Conservation (phyloP, 2,888 invertebrate species). For the Sphaeridia pumilis region DNA sequence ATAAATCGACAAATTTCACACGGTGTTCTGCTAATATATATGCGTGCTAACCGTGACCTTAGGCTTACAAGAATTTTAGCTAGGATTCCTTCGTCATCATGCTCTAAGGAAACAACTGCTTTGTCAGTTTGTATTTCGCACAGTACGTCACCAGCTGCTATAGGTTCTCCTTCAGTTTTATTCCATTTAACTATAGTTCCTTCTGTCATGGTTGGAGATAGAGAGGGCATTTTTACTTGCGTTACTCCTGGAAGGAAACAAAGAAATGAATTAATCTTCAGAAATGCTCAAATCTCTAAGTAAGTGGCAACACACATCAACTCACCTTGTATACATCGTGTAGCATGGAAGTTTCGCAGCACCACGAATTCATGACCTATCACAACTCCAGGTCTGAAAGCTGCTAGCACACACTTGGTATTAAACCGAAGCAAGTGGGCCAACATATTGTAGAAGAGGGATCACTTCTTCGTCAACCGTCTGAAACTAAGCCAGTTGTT, state of each 20-base stretch:
- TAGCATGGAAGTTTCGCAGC: not conserved
- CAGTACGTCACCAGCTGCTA: conserved; percentile 49
- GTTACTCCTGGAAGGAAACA: conserved; percentile 10
- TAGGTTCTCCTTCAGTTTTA: conserved; percentile 47
- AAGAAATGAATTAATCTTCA: too few species aligned
- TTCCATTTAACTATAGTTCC: conserved; percentile 50
- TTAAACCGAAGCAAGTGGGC: too few species aligned
- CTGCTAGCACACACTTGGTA: too few species aligned
- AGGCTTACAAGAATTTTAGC: conserved; percentile 50
- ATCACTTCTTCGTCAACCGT: too few species aligned
- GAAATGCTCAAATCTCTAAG: not conserved
- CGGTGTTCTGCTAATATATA: not conserved
- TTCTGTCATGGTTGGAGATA: conserved; percentile 53
- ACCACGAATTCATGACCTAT: too few species aligned
- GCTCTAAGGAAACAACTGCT: conserved; percentile 50
- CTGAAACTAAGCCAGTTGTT: too few species aligned
- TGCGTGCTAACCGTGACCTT: not conserved
- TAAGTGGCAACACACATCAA: not conserved
- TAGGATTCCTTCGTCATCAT: conserved; percentile 50
- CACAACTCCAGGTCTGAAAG: too few species aligned
- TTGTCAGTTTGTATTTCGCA: conserved; percentile 57
- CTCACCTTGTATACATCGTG: not conserved
- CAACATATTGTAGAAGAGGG: too few species aligned
- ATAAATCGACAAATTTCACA: not conserved
- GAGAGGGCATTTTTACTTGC: conserved; percentile 46